Evolutionary conservation across 2,797 vertebrate genomes (phyloP), one percentile per base, ranked within the genome.

Genomic region (Clarias platycephalus): DNA sequence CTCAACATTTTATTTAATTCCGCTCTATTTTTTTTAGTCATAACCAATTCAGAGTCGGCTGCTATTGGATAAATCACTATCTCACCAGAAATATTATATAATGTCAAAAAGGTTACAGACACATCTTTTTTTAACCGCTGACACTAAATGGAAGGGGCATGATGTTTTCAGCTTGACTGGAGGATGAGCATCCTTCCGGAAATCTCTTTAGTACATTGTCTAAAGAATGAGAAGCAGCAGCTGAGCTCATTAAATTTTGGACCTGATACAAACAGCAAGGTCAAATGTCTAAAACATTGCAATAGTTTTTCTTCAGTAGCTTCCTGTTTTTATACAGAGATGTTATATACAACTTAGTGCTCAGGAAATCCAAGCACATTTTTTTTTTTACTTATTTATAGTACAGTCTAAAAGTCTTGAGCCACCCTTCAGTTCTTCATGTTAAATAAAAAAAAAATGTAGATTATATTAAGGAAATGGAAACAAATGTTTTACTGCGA

Each of bases 1-100:
- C 16, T 18, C 28, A 24, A 64, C 77, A 80, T 80, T 80, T 79
- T 49, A 80, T 64, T 80, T 80, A 80, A 80, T 80, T 80, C 40
- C 60, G 10, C 7, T 49, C 13, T 34, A 13, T 57, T 75, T 63
- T 49, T 58, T 55, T 20, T 5, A 10, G 76, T 44, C 58, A 40
- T 40, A 44, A 40, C 58, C 77, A 64, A 28, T 79, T 79, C 40
- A 44, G 49, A 5, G 24, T n/a, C 20, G 13, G 9, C 24, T 79
- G 37, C 34, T 62, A 40, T 8, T 80, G n/a, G 37, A 80, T 44
- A 44, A 49, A 79, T 44, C 10, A 0, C 58, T 20, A 15, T 26
- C 40, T 64, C 37, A 2, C 13, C 44, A 44, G 77, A 79, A 79
- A 79, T 63, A 63, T 44, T 57, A 79, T 49, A 64, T 49, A 80